phyloP scores from a whole-genome alignment of 1,140 invertebrate genomes.

The Trichonephila clavata region DNA sequence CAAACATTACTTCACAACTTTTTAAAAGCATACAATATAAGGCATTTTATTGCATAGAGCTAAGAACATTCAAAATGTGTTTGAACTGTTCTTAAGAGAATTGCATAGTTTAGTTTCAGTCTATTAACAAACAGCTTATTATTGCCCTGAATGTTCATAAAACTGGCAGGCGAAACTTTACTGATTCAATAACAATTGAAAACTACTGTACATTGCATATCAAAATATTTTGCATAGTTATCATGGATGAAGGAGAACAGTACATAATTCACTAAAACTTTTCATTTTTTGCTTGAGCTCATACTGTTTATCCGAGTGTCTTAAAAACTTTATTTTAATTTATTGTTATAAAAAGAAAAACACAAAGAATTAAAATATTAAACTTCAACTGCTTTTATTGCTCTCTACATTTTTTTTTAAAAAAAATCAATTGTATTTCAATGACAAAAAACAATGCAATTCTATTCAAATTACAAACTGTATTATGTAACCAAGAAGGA shows the following conservation, averaged over 20 bases:
- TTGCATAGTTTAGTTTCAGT: slow-evolving; percentile 32
- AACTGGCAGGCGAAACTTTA: slow-evolving; percentile 2
- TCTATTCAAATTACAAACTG: no score
- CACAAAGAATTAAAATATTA: no score
- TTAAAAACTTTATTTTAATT: no score
- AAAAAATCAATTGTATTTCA: no score
- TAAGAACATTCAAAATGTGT: not conserved
- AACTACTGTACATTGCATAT: slow-evolving; percentile 39
- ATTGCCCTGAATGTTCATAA: slow-evolving; percentile 18
- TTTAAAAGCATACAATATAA: not conserved
- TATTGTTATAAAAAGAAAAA: no score
- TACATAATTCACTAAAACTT: not conserved
- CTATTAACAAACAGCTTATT: slow-evolving; percentile 8
- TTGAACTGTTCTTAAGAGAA: not conserved
- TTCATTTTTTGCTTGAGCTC: no score
- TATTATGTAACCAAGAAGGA: no score
- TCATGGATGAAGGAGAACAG: not conserved
- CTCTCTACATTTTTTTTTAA: no score
- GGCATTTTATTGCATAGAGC: not conserved
- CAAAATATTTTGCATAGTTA: slow-evolving; percentile 54
- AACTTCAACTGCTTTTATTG: no score
- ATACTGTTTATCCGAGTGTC: no score
- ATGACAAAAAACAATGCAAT: no score
- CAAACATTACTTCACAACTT: slow-evolving; percentile 11
- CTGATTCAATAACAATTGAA: not conserved